Evolutionary conservation across 2,797 vertebrate species (phyloP).

Genomic region (Sebastes cheni): DNA sequence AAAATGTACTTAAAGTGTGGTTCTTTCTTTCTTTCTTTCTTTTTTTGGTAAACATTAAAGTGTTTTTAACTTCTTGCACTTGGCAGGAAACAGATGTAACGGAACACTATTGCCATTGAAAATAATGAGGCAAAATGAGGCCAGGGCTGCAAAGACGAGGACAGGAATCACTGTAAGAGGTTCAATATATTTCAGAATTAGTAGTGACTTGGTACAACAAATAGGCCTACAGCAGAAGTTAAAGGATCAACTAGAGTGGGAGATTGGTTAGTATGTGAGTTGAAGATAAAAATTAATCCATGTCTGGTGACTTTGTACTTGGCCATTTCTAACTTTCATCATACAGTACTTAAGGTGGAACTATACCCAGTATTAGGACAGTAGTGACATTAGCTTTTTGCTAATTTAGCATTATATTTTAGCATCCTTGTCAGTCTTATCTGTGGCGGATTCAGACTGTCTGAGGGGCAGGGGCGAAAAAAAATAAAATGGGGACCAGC

Average conservation of each 20-base stretch:
- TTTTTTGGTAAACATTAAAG: slow-evolving; percentile 30
- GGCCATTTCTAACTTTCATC: neutral
- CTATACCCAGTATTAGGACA: neutral
- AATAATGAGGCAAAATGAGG: slow-evolving; percentile 54
- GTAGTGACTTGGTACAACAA: slow-evolving; percentile 20
- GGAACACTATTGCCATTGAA: slow-evolving; percentile 38
- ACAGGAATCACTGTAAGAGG: slow-evolving; percentile 29
- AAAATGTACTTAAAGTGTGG: slow-evolving; percentile 31
- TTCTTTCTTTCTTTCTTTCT: slow-evolving; percentile 1
- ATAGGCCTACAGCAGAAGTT: neutral
- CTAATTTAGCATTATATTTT: neutral
- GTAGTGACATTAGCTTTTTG: neutral
- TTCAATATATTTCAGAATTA: slow-evolving; percentile 33
- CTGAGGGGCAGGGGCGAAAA: too few relatives aligned
- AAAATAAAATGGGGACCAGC: too few relatives aligned
- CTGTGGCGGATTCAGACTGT: too few relatives aligned
- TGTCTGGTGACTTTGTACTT: neutral
- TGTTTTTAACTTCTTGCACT: slow-evolving; percentile 40
- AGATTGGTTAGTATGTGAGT: neutral
- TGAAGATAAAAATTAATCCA: neutral
- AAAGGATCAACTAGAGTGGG: neutral
- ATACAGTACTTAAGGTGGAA: neutral
- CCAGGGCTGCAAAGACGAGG: slow-evolving; percentile 40
- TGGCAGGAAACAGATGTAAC: slow-evolving; percentile 27
- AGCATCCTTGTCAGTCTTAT: neutral